Base-by-base conservation (phyloP, 2,113 vertebrate genomes). In the Alligator mississippiensis region DNA sequence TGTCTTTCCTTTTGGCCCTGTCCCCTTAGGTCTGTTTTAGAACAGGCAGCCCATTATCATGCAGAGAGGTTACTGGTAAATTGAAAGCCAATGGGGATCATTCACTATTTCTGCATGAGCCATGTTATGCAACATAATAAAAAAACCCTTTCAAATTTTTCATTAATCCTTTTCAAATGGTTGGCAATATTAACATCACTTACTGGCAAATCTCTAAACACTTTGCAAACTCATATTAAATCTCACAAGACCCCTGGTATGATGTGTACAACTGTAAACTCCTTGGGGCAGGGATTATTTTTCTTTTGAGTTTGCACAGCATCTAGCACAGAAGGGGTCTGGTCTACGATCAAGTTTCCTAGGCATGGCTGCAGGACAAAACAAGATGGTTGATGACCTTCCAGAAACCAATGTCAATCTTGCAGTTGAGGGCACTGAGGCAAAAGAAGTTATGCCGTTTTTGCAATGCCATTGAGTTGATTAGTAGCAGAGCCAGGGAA, bases 1-100 rank as follows among this genome's bases (percentile, higher is more conserved):
- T 38, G 47, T 89, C 30, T 47, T 3, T 89, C 80, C 92, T 95
- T 80, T 92, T 92, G 6, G 47, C 8, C 47, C 47, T 47, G 47
- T 47, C 47, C 47, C 47, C 95, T 93, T 85, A 85, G 90, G 84
- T 68, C 93, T 94, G 93, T 96, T 96, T 92, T 92, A 47, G 95
- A 96, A 96, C 87, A 88, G 90, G 62, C 87, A n/a, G 63, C 66
- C 88, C 54, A 34, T 16, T 38, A 30, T 16, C 10, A 10, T 47
- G 38, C 27, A 54, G 38, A 38, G n/a, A 34, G 59, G 25, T 70
- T 47, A 38, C 13, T 68, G 18, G 28, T 63, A 61, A 62, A n/a
- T 10, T 13, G 68, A 60, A 17, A 55, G 8, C 57, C 11, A 24
- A 9, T 55, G 24, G 68, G 34, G 78, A 27, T 63, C 30, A 9